A percentile compares a stretch with the other conserved stretches of the same genome.
Evolutionary conservation across 2,888 invertebrate species (phyloP).

Genomic region (Micoletzkya japonica): DNA sequence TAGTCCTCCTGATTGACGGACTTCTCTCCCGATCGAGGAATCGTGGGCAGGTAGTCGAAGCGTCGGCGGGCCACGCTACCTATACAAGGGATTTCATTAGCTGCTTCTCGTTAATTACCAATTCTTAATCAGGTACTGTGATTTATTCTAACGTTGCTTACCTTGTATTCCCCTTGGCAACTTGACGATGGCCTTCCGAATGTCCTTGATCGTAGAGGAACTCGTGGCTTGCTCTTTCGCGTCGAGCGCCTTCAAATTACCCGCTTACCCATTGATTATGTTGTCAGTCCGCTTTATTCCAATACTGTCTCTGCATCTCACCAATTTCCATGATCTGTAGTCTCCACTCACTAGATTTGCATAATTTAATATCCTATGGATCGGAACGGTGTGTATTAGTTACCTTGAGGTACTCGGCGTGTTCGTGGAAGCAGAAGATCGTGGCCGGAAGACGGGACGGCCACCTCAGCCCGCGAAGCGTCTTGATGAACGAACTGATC

Average conservation of each 20-base stretch:
- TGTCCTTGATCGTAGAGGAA: conserved; percentile 29
- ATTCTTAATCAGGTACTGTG: too few species aligned
- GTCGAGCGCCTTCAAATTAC: not conserved
- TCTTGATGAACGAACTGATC: conserved; percentile 27
- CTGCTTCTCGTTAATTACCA: too few species aligned
- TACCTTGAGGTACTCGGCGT: conserved; percentile 24
- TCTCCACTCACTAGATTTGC: not conserved
- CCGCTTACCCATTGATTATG: too few species aligned
- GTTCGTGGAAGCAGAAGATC: conserved; percentile 29
- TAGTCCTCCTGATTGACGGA: not conserved
- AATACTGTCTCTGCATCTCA: not conserved
- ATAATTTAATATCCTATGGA: too few species aligned
- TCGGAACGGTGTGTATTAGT: too few species aligned
- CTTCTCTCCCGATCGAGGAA: too few species aligned
- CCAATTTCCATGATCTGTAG: not conserved
- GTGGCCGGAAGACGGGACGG: conserved; percentile 31
- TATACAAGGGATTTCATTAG: too few species aligned
- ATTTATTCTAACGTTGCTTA: too few species aligned
- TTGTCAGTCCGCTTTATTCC: not conserved
- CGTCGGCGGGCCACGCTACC: too few species aligned
- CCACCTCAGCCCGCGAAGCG: conserved; percentile 30
- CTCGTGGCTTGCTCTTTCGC: conserved; percentile 17
- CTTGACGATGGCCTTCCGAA: conserved; percentile 29
- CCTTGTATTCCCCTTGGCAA: conserved; percentile 26
- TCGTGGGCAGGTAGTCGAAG: too few species aligned